Evolutionary conservation across 1,140 invertebrate genomes (phyloP).

Genomic region (Drosophila pachea): DNA sequence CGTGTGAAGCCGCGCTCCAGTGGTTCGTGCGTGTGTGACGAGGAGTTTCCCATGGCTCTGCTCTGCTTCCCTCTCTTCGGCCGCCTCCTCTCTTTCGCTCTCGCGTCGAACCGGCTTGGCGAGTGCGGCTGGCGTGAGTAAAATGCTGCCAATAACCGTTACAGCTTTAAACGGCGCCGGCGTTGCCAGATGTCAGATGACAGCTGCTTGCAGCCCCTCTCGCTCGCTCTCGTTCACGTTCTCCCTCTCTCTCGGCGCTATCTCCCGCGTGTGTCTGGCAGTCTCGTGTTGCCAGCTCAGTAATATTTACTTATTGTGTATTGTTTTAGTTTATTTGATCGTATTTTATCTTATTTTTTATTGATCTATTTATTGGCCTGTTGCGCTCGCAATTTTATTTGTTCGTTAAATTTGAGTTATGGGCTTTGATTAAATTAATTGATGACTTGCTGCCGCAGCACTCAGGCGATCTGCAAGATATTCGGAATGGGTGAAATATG

Average conservation of each 20-base stretch:
- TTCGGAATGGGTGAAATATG: background rate
- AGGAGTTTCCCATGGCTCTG: conserved; percentile 77
- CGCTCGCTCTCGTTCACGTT: background rate
- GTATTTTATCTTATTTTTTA: conserved; percentile 60
- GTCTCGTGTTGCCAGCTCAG: conserved; percentile 9
- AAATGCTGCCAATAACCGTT: conserved; percentile 64
- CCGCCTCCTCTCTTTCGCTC: conserved; percentile 7
- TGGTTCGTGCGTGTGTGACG: conserved; percentile 79
- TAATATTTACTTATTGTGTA: conserved; percentile 4
- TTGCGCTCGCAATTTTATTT: conserved; percentile 67
- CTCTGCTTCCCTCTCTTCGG: background rate
- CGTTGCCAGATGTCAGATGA: conserved; percentile 60
- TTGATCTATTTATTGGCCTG: conserved; percentile 69
- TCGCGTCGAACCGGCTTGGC: conserved; percentile 16
- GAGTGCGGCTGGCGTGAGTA: conserved; percentile 56
- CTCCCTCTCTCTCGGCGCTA: background rate
- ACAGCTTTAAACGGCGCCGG: conserved; percentile 39
- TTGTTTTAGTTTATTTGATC: conserved; percentile 33
- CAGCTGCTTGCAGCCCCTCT: conserved; percentile 4
- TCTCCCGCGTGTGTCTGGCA: background rate
- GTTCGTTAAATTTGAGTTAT: conserved; percentile 75
- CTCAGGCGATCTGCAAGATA: conserved; percentile 16
- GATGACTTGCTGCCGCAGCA: conserved; percentile 29
- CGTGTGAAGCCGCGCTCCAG: conserved; percentile 78
- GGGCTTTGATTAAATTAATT: conserved; percentile 69